These are phyloP conservation scores for Drosophila greeni DNA, from an alignment of 2,888 invertebrate genomes.

Conservation along the genomic window DNA sequence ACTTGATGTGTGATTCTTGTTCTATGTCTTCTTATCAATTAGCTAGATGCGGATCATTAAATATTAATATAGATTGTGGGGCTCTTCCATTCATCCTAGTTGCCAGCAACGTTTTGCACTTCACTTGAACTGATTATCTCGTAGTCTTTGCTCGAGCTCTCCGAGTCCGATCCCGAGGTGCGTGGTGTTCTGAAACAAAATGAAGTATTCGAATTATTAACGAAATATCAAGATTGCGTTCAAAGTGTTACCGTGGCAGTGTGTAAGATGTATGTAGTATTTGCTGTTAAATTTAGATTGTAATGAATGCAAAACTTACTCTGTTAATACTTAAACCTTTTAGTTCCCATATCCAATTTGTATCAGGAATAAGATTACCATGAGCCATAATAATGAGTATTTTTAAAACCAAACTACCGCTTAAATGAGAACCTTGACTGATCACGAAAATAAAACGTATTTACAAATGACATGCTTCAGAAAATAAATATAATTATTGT, in stretches of 20 bases:
- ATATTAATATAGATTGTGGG: slow-evolving; percentile 29
- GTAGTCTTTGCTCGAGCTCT: slow-evolving; percentile 90
- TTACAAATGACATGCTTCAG: slow-evolving; percentile 32
- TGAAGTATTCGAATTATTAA: slow-evolving; percentile 3
- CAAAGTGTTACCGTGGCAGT: neutral
- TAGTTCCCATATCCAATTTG: neutral
- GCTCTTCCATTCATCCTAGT: slow-evolving; percentile 52
- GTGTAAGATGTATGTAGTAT: neutral
- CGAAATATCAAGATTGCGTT: neutral
- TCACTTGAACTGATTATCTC: slow-evolving; percentile 90
- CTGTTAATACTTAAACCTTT: slow-evolving; percentile 18
- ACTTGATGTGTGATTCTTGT: slow-evolving; percentile 40
- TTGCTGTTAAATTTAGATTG: neutral
- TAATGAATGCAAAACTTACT: slow-evolving; percentile 56
- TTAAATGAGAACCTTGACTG: slow-evolving; percentile 21
- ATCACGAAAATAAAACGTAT: slow-evolving; percentile 21
- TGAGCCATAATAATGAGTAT: slow-evolving; percentile 18
- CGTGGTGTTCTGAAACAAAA: slow-evolving; percentile 70
- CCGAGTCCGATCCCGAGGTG: slow-evolving; percentile 89
- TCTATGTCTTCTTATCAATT: slow-evolving; percentile 40
- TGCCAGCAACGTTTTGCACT: slow-evolving; percentile 79
- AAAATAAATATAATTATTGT: slow-evolving; percentile 17
- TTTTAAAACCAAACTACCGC: slow-evolving; percentile 28
- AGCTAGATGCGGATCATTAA: slow-evolving; percentile 42
- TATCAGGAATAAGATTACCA: slow-evolving; percentile 5